Base-by-base conservation (phyloP, 2,888 invertebrate species). In the Eupithecia vulgata region DNA sequence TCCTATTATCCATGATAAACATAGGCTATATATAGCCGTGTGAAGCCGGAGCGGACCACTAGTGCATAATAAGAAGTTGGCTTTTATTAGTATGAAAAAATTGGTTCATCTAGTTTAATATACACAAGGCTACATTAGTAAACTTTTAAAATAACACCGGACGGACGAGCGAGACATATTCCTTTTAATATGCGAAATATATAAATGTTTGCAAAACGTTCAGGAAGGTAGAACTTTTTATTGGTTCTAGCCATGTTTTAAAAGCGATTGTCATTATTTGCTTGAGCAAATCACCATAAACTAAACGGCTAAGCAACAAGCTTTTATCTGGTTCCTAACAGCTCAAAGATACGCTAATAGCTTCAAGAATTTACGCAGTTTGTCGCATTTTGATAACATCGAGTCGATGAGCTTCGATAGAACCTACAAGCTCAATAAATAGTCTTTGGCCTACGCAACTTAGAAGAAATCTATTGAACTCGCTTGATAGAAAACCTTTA, bases 331-430 rank as follows among this genome's bases (percentile, higher is more conserved):
- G 71, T 75, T 77, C 72, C 65, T 74, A 62, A 72, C 70, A 71
- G 61, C 67, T 34, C 67, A 70, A 64, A 77, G 73, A 78, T 74
- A 72, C 76, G 72, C 75, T 75, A 76, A 79, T 78, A 71, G 76
- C 72, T 70, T 78, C 79, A 81, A 80, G 82, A 83, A 83, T 82
- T 81, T 86, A 82, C 81, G 83, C 84, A 82, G 84, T 85, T 84
- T 85, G 86, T 86, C 84, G 82, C 79, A 79, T 82, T 79, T 81
- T 75, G 87, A 87, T 85, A 84, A 71, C 81, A 87, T 85, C 84
- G 80, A 84, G 81, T 76, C 79, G 80, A 83, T 81, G 78, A 82
- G 83, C 83, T 82, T 79, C 81, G 87, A 88, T 88, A 88, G 83
- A 81, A 82, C 80, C 79, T 82, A 84, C 85, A 85, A 81, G 85